These are phyloP conservation scores for Halichoerus grypus DNA, from an alignment of 2,113 vertebrate genomes.

Conservation along the genomic window DNA sequence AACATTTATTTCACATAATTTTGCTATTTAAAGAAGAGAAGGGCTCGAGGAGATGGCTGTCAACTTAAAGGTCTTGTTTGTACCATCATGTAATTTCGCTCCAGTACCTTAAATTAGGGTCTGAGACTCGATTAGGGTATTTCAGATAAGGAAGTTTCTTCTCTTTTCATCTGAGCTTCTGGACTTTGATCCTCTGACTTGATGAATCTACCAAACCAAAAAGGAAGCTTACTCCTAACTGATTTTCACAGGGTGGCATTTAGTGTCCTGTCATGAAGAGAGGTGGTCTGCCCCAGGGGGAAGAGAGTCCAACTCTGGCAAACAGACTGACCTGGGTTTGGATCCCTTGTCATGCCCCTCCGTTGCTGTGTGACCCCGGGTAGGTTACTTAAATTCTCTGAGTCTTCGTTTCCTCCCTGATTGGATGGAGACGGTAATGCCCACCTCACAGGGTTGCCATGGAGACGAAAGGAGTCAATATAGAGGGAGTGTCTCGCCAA, in stretches of 20 bases:
- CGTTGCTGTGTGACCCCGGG: not conserved
- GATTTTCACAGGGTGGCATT: not conserved
- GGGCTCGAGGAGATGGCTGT: conserved; percentile 51
- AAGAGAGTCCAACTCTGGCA: not conserved
- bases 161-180: conserved; percentile 27
- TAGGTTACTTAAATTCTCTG: not conserved
- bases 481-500: not conserved
- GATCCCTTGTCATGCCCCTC: not conserved
- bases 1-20: conserved; percentile 77
- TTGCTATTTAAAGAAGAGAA: conserved; percentile 53
- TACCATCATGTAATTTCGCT: not conserved
- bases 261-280: not conserved
- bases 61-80: conserved; percentile 30
- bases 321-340: not conserved
- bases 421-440: not conserved
- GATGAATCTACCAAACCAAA: not conserved
- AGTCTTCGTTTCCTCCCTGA: not conserved
- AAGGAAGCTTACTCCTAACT: not conserved
- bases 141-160: not conserved
- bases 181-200: not conserved
- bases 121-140: not conserved
- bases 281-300: not conserved
- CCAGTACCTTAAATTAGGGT: not conserved
- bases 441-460: not conserved
- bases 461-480: not conserved